phyloP scores from a whole-genome alignment of 2,888 invertebrate genomes.

The Gnatocerus cornutus region DNA sequence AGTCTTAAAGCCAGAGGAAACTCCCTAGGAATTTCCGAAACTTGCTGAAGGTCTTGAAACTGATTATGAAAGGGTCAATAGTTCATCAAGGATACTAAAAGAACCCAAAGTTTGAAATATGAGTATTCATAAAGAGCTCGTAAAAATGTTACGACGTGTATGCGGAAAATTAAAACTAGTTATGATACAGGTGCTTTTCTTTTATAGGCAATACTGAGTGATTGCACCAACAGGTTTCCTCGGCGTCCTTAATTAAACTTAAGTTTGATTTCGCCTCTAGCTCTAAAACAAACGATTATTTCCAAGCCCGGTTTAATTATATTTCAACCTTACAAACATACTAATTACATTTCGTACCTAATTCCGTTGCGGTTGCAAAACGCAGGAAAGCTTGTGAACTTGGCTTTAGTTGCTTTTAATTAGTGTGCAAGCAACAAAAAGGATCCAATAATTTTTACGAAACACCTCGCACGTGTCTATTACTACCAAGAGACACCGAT shows the following conservation, averaged over 20 bases:
- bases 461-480: slow-evolving; percentile 10
- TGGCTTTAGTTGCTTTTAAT: background rate
- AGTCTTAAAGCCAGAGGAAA: background rate
- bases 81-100: too few relatives aligned
- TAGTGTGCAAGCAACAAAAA: background rate
- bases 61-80: too few relatives aligned
- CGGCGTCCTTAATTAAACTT: too few relatives aligned
- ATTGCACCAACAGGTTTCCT: too few relatives aligned
- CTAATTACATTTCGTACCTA: background rate
- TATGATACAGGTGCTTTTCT: too few relatives aligned
- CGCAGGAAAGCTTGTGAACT: background rate
- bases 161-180: too few relatives aligned
- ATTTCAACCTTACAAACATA: background rate
- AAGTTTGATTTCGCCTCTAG: too few relatives aligned
- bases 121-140: too few relatives aligned
- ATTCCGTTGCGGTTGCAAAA: background rate
- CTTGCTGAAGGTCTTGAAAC: background rate
- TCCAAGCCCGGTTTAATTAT: background rate
- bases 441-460: background rate
- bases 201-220: too few relatives aligned
- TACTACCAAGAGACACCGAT: slow-evolving; percentile 3
- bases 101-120: too few relatives aligned
- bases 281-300: too few relatives aligned
- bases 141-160: too few relatives aligned
- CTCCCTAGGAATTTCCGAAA: background rate